A percentile compares a stretch with the other conserved stretches of the same genome.
phyloP scores from a whole-genome alignment of 2,797 vertebrate species.

The Trachurus trachurus region DNA sequence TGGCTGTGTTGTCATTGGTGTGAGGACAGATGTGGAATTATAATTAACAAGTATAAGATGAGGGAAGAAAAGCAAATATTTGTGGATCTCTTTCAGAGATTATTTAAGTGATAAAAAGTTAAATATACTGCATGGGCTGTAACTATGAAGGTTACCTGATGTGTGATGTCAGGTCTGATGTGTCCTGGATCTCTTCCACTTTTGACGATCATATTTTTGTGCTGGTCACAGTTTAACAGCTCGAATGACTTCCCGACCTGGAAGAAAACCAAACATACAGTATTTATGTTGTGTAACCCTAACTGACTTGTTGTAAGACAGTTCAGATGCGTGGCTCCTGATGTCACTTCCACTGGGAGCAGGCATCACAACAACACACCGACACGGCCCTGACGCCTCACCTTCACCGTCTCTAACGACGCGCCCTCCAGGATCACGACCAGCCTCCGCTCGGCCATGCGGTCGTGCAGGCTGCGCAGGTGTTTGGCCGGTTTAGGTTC shows the following conservation, averaged over 20 bases:
- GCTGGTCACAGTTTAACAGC: constrained; percentile 96
- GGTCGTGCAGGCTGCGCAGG: constrained; percentile 80
- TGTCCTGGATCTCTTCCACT: constrained; percentile 92
- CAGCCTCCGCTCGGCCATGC: constrained; percentile 87
- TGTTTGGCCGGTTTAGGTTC: constrained; percentile 85
- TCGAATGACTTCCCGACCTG: constrained; percentile 97
- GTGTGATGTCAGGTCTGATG: constrained; percentile 94
- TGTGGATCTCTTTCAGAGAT: too few relatives aligned
- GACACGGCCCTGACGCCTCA: constrained; percentile 57
- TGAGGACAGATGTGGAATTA: too few relatives aligned
- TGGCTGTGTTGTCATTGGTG: not conserved
- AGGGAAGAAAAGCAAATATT: too few relatives aligned
- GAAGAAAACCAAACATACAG: not conserved
- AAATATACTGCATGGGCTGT: too few relatives aligned
- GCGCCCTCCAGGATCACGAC: constrained; percentile 94
- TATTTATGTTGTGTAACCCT: too few relatives aligned
- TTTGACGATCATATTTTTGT: constrained; percentile 93
- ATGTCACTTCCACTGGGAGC: constrained; percentile 4
- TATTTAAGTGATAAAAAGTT: too few relatives aligned
- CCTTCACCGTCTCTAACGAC: constrained; percentile 95
- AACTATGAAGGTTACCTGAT: constrained; percentile 87
- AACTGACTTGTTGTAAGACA: not conserved
- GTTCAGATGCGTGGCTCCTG: not conserved
- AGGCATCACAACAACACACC: constrained; percentile 30
- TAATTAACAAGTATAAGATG: too few relatives aligned